phyloP scores from a whole-genome alignment of 2,797 vertebrate species.

The Lepilemur ruficaudatus region DNA sequence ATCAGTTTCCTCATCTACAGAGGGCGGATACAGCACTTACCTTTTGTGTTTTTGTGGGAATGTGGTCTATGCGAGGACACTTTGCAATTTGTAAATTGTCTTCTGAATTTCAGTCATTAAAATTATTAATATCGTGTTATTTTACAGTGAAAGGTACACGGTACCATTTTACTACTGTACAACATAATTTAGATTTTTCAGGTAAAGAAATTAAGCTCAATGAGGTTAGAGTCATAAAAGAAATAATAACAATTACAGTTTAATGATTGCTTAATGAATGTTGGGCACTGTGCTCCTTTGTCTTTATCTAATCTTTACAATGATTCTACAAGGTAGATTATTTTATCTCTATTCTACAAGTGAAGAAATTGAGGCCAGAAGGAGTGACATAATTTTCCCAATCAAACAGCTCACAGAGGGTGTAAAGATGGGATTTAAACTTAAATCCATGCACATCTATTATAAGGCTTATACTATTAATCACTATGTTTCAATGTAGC shows the following conservation, averaged over 20 bases:
- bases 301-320: constrained; percentile 12
- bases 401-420: neutral
- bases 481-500: neutral
- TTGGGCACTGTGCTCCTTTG: neutral
- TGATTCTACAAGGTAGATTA: neutral
- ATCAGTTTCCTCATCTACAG: neutral
- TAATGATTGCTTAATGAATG: neutral
- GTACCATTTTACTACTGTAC: neutral
- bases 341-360: neutral
- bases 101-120: constrained; percentile 12
- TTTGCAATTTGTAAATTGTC: neutral
- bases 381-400: neutral
- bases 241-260: neutral
- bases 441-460: neutral
- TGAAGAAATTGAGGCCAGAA: neutral
- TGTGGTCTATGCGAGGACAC: neutral
- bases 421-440: neutral
- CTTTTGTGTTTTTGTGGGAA: neutral
- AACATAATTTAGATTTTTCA: neutral
- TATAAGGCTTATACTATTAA: neutral
- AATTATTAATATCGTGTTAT: neutral
- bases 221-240: constrained; percentile 12
- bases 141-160: neutral
- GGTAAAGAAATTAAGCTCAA: constrained; percentile 26
- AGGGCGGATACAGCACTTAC: no score